A percentile compares a stretch with the other conserved stretches of the same genome.
Conservation (phyloP, 2,888 invertebrate genomes). For the Amphipoea oculea region DNA sequence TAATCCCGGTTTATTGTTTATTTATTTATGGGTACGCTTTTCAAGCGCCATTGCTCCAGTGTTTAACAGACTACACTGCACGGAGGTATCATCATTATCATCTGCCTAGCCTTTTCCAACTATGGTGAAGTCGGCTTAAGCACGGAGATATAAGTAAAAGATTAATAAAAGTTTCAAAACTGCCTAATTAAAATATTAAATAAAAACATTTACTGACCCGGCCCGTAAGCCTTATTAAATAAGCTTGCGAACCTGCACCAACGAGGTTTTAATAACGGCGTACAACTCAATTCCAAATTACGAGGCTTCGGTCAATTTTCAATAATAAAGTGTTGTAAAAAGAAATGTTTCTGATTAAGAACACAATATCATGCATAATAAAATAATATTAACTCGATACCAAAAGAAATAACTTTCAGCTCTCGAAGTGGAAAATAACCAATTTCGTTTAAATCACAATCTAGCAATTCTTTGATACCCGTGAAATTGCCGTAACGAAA, state of each 20-base stretch:
- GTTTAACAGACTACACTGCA: constrained; percentile 6
- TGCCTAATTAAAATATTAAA: constrained; percentile 24
- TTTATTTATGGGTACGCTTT: constrained; percentile 82
- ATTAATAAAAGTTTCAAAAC: not conserved
- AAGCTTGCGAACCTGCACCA: constrained; percentile 59
- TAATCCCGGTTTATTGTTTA: constrained; percentile 88
- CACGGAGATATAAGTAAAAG: not conserved
- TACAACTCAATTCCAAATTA: constrained; percentile 73
- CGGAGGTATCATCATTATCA: not conserved
- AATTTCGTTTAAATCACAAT: constrained; percentile 90
- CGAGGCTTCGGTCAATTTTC: constrained; percentile 72
- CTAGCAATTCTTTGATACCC: constrained; percentile 90
- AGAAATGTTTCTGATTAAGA: constrained; percentile 76
- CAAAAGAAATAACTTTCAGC: constrained; percentile 80
- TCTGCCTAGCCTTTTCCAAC: too few species aligned
- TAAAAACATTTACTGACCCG: constrained; percentile 41
- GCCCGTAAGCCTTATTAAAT: constrained; percentile 54
- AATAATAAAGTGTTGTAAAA: constrained; percentile 75
- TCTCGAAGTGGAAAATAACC: constrained; percentile 89
- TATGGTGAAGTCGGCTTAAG: not conserved
- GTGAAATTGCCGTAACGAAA: constrained; percentile 91
- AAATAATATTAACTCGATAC: constrained; percentile 86
- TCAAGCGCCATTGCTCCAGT: constrained; percentile 56
- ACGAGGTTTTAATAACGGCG: constrained; percentile 62
- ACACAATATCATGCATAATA: constrained; percentile 87